Conservation (phyloP, 1,140 invertebrate genomes). For the Drosophila arizonae region DNA sequence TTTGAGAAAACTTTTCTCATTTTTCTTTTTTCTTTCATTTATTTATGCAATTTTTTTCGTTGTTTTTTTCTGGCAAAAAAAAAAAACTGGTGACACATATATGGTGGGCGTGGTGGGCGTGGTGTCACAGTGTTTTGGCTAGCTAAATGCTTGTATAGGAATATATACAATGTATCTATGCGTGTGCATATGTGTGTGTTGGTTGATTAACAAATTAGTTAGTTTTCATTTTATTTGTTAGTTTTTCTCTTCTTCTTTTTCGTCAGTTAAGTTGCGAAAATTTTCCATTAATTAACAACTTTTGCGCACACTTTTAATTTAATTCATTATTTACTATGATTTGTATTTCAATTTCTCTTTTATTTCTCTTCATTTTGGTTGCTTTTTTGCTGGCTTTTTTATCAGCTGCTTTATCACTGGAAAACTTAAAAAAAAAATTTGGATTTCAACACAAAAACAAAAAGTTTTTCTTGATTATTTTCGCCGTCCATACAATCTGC, state of each 20-base stretch:
- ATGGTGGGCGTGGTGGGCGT: slow-evolving; percentile 1
- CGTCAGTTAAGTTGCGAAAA: slow-evolving; percentile 1
- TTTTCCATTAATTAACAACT: slow-evolving; percentile 77
- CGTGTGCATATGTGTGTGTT: slow-evolving; percentile 8
- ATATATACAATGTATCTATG: neutral
- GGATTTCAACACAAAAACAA: slow-evolving; percentile 27
- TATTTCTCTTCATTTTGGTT: neutral
- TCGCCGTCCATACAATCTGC: slow-evolving; percentile 31
- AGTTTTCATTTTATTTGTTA: neutral
- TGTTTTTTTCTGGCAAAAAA: neutral
- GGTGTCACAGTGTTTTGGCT: neutral
- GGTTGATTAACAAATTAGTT: slow-evolving; percentile 5
- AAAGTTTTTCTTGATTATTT: slow-evolving; percentile 1
- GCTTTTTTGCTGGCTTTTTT: neutral
- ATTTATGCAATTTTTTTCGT: neutral
- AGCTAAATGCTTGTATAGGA: neutral
- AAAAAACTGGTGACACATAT: slow-evolving; percentile 42
- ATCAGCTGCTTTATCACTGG: slow-evolving; percentile 38
- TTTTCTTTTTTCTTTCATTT: slow-evolving; percentile 10
- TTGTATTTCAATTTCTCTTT: slow-evolving; percentile 5
- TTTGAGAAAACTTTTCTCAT: slow-evolving; percentile 2
- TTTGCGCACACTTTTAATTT: slow-evolving; percentile 47
- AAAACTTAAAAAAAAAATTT: slow-evolving; percentile 12
- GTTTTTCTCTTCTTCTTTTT: neutral
- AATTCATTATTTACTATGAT: slow-evolving; percentile 2